Percentiles rank a stretch among this genome's conserved stretches.
These are phyloP conservation scores for Vipera ursinii DNA, from an alignment of 2,797 vertebrate genomes.

Conservation along the genomic window DNA sequence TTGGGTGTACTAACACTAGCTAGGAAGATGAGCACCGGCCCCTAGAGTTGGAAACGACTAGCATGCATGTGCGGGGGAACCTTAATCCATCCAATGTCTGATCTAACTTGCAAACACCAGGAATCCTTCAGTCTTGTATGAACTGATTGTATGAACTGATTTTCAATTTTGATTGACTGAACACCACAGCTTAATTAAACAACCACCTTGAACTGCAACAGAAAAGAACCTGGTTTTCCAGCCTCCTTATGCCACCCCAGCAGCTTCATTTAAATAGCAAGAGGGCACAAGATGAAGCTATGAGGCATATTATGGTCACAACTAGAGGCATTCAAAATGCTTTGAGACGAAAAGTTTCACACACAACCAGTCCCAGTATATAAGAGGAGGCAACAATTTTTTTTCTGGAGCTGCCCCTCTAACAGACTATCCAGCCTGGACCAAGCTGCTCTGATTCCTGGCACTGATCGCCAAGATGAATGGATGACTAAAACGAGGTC, in stretches of 20 bases:
- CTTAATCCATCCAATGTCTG: too few relatives aligned
- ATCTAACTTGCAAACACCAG: background rate
- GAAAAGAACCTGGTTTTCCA: background rate
- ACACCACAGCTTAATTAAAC: background rate
- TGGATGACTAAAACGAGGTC: background rate
- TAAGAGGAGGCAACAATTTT: background rate
- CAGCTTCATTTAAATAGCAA: background rate
- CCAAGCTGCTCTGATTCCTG: background rate
- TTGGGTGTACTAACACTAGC: background rate
- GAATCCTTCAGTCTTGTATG: background rate
- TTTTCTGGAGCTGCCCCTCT: background rate
- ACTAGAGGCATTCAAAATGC: background rate
- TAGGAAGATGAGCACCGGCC: background rate
- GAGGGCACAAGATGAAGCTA: background rate
- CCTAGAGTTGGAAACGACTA: too few relatives aligned
- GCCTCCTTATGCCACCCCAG: background rate
- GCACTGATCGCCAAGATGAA: background rate
- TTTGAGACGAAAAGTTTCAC: background rate
- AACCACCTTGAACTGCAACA: background rate
- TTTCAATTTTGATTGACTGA: background rate
- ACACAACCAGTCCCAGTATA: background rate
- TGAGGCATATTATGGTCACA: background rate
- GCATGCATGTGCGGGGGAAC: too few relatives aligned
- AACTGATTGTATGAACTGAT: background rate
- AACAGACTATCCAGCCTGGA: background rate